Evolutionary conservation across 2,113 vertebrate genomes (phyloP).

Genomic region (Arizona elegans): DNA sequence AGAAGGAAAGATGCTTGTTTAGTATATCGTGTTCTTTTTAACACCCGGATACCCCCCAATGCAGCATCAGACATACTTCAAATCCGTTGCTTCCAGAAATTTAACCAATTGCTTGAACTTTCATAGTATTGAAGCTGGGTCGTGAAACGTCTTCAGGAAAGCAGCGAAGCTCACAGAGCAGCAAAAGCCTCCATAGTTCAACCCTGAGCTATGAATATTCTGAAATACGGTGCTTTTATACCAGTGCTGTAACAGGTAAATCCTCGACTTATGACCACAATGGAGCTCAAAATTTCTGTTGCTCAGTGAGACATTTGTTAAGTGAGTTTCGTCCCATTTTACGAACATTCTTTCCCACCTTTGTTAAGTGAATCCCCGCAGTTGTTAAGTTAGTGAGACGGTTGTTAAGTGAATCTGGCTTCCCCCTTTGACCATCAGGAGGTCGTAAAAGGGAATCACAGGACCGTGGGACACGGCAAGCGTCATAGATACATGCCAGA

Average conservation of each 20-base stretch:
- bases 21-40: background rate
- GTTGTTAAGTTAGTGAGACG: background rate
- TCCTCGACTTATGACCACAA: background rate
- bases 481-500: background rate
- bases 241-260: background rate
- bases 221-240: background rate
- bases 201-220: background rate
- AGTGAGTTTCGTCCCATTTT: background rate
- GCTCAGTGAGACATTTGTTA: background rate
- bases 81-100: background rate
- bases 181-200: too few relatives aligned
- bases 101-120: background rate
- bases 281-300: background rate
- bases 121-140: background rate
- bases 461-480: accelerated
- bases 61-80: too few relatives aligned
- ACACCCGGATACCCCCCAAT: background rate
- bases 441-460: background rate
- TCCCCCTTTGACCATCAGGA: background rate
- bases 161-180: background rate
- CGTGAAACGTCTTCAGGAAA: background rate
- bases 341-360: accelerated
- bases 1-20: background rate
- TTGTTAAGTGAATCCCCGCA: background rate
- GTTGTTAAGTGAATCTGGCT: background rate